These are phyloP conservation scores for Drosophila neocordata DNA, from an alignment of 1,140 invertebrate species.

Conservation along the genomic window DNA sequence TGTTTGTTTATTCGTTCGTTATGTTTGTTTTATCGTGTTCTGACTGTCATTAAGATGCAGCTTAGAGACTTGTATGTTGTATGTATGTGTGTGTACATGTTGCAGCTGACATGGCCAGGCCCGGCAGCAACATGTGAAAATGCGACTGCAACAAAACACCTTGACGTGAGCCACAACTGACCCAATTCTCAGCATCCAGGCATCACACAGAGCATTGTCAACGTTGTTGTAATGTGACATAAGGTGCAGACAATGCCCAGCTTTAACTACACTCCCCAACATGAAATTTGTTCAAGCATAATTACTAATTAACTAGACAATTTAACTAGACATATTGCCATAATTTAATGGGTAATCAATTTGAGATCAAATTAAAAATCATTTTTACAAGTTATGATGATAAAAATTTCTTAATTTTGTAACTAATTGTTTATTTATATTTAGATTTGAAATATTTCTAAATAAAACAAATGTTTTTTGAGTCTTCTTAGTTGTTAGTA, in stretches of 20 bases:
- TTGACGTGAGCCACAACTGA: slow-evolving; percentile 68
- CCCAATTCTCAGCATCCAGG: slow-evolving; percentile 66
- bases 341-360: no score
- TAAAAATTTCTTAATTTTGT: no score
- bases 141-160: slow-evolving; percentile 42
- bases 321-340: no score
- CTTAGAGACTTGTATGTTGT: slow-evolving; percentile 34
- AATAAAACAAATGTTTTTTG: no score
- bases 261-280: slow-evolving; percentile 61
- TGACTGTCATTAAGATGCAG: slow-evolving; percentile 69
- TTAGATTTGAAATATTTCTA: no score
- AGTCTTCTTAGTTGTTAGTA: no score
- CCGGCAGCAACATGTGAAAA: slow-evolving; percentile 48
- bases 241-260: slow-evolving; percentile 63
- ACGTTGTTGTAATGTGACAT: slow-evolving; percentile 76
- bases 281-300: slow-evolving; percentile 22
- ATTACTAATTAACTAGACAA: neutral
- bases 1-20: slow-evolving; percentile 20
- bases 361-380: no score
- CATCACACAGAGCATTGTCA: slow-evolving; percentile 55
- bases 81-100: neutral
- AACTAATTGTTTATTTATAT: no score
- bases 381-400: no score
- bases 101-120: slow-evolving; percentile 15
- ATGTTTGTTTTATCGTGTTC: slow-evolving; percentile 34